phyloP scores from a whole-genome alignment of 2,113 vertebrate genomes.

The Dipodomys stephensi region DNA sequence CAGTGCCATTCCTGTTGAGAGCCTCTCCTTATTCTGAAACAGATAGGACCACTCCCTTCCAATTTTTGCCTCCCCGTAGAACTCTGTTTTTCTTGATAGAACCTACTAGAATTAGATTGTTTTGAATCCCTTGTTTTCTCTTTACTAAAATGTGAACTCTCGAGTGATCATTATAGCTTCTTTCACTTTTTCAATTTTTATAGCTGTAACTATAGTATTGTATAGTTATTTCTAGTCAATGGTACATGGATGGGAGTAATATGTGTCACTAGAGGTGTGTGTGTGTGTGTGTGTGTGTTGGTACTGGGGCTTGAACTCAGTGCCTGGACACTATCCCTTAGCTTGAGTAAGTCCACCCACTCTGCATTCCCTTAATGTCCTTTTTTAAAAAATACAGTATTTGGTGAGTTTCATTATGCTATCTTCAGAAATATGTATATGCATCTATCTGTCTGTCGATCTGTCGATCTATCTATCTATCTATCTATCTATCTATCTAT shows the following conservation, averaged over 20 bases:
- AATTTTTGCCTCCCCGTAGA: background rate
- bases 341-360: too few species aligned
- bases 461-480: too few species aligned
- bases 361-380: too few species aligned
- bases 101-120: background rate
- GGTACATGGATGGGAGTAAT: background rate
- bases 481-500: too few species aligned
- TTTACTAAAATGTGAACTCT: background rate
- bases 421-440: too few species aligned
- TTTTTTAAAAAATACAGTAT: too few species aligned
- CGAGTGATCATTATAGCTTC: background rate
- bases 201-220: background rate
- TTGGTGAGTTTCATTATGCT: too few species aligned
- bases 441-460: too few species aligned
- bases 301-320: too few species aligned
- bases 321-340: too few species aligned
- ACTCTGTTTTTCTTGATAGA: background rate
- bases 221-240: background rate
- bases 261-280: background rate
- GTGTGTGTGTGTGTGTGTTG: background rate
- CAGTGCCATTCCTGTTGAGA: background rate
- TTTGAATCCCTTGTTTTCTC: constrained; percentile 13
- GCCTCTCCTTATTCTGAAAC: background rate
- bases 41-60: background rate
- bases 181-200: constrained; percentile 9